Evolutionary conservation across 1,140 invertebrate genomes (phyloP).

Genomic region (Danaus plexippus): DNA sequence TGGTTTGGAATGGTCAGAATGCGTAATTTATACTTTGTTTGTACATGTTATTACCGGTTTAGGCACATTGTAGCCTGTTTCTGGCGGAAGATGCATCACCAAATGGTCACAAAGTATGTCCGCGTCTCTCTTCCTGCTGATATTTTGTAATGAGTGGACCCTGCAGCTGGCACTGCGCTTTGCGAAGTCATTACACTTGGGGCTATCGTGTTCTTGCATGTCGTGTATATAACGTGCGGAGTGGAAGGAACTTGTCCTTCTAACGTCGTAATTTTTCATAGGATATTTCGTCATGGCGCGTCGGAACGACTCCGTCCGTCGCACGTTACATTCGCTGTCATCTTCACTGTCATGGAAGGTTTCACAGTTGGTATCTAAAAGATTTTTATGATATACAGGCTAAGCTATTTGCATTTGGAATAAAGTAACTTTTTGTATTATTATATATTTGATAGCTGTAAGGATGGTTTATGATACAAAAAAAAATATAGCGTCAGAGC

Average conservation of each 20-base stretch:
- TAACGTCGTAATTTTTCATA: constrained; percentile 49
- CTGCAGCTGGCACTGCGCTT: constrained; percentile 41
- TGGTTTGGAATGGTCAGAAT: background rate
- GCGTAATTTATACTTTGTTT: constrained; percentile 1
- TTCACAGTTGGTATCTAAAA: constrained; percentile 57
- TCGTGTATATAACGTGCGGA: constrained; percentile 53
- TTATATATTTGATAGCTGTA: no score
- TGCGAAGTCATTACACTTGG: constrained; percentile 29
- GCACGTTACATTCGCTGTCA: constrained; percentile 56
- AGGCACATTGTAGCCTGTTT: constrained; percentile 47
- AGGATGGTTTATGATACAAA: no score
- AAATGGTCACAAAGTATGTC: constrained; percentile 55
- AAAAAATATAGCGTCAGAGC: no score
- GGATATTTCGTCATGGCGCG: constrained; percentile 48
- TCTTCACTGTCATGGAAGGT: constrained; percentile 60
- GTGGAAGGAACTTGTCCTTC: constrained; percentile 56
- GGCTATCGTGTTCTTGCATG: constrained; percentile 31
- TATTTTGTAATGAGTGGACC: constrained; percentile 59
- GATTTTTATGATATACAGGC: background rate
- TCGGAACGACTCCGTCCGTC: constrained; percentile 57
- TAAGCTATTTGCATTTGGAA: no score
- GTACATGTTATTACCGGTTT: constrained; percentile 39
- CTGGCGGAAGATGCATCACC: constrained; percentile 52
- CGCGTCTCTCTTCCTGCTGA: constrained; percentile 50
- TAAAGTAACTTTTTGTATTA: no score